These are phyloP conservation scores for Sebastiscus tertius DNA, from an alignment of 2,797 vertebrate species.

Conservation along the genomic window DNA sequence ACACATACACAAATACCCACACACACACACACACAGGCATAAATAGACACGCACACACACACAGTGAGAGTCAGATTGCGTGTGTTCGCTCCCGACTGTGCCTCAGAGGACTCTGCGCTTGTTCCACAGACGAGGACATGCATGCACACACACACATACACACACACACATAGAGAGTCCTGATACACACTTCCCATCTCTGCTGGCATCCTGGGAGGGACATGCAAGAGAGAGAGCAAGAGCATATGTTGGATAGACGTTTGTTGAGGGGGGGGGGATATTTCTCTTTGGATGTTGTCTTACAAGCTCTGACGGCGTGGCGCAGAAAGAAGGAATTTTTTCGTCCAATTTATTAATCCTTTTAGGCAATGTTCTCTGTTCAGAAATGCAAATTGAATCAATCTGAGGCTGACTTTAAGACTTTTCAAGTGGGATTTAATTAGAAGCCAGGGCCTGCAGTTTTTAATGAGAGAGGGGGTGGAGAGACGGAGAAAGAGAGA, in stretches of 20 bases:
- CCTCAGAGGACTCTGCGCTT: slow-evolving; percentile 74
- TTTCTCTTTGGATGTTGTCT: slow-evolving; percentile 82
- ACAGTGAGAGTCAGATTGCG: slow-evolving; percentile 58
- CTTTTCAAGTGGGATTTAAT: slow-evolving; percentile 91
- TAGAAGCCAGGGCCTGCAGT: slow-evolving; percentile 86
- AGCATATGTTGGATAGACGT: slow-evolving; percentile 79
- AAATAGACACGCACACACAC: slow-evolving; percentile 16
- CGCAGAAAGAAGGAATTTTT: slow-evolving; percentile 82
- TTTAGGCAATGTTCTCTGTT: slow-evolving; percentile 88
- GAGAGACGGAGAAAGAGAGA: slow-evolving; percentile 76
- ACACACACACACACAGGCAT: slow-evolving; percentile 32
- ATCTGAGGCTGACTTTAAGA: slow-evolving; percentile 89
- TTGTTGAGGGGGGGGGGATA: slow-evolving; percentile 64
- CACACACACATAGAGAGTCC: slow-evolving; percentile 42
- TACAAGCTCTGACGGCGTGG: slow-evolving; percentile 79
- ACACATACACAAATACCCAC: slow-evolving; percentile 43
- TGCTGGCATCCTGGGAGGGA: slow-evolving; percentile 78
- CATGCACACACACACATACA: slow-evolving; percentile 5
- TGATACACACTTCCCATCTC: slow-evolving; percentile 75
- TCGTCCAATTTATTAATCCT: slow-evolving; percentile 87
- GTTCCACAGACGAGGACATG: slow-evolving; percentile 67
- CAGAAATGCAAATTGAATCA: slow-evolving; percentile 90
- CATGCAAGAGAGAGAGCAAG: slow-evolving; percentile 67
- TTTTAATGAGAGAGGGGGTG: slow-evolving; percentile 89
- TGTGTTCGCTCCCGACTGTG: slow-evolving; percentile 68